Evolutionary conservation across 2,888 invertebrate genomes (phyloP).

Genomic region (Microctonus hyperodae): DNA sequence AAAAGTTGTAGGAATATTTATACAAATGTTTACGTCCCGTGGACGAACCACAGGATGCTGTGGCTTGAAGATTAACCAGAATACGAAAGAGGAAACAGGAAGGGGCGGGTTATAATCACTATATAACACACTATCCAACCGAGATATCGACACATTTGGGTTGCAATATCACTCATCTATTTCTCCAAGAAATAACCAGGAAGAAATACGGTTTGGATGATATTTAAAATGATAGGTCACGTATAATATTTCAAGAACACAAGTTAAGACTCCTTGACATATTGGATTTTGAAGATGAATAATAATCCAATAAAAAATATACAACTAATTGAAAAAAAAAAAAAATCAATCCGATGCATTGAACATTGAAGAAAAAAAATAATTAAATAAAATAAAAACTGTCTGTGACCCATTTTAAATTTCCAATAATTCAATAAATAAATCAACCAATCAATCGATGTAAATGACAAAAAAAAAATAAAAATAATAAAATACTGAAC

Average conservation of each 20-base stretch:
- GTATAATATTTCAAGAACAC: not conserved
- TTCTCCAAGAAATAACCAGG: not conserved
- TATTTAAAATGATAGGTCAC: not conserved
- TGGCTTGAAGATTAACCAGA: conserved; percentile 50
- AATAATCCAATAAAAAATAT: not conserved
- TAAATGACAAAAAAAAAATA: too few species aligned
- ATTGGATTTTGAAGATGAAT: not conserved
- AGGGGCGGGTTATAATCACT: conserved; percentile 53
- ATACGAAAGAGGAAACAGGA: conserved; percentile 57
- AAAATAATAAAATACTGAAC: too few species aligned
- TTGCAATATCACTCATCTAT: conserved; percentile 15
- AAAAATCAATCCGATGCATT: not conserved
- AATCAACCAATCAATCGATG: not conserved
- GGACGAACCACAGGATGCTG: conserved; percentile 54
- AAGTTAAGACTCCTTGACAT: not conserved
- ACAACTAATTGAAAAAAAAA: not conserved
- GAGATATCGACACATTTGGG: conserved; percentile 45
- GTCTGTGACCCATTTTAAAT: not conserved
- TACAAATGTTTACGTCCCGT: conserved; percentile 33
- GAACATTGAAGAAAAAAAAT: not conserved
- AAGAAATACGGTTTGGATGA: not conserved
- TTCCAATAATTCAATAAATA: not conserved
- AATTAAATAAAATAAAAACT: not conserved
- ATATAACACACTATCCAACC: conserved; percentile 31
- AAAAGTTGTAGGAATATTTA: conserved; percentile 44